Percentiles rank a stretch among this genome's conserved stretches.
Conservation (phyloP, 2,797 vertebrate genomes). For the Chaetophractus vellerosus region DNA sequence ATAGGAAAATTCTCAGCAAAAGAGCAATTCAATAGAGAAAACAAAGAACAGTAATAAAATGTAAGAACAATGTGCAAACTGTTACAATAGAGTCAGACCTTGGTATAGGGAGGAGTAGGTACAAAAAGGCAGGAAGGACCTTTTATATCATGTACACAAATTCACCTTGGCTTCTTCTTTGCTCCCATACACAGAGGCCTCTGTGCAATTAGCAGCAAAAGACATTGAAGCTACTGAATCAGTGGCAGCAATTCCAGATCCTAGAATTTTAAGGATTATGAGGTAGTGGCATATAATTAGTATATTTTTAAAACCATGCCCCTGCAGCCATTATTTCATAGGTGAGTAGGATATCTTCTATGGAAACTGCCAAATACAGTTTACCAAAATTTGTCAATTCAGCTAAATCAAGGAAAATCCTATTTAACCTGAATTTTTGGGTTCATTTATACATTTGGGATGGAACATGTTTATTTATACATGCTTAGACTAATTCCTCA, state of each 20-base stretch:
- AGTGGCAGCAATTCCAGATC: background rate
- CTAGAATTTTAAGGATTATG: background rate
- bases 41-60: background rate
- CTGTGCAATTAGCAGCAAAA: background rate
- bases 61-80: background rate
- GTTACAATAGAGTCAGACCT: too few species aligned
- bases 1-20: background rate
- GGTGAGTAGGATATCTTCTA: background rate
- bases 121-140: background rate
- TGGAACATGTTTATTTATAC: conserved; percentile 30
- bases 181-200: accelerated
- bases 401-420: conserved; percentile 48
- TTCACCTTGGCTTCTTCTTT: accelerated
- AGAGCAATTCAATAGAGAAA: background rate
- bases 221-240: background rate
- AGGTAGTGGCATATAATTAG: background rate
- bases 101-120: background rate
- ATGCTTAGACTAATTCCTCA: conserved; percentile 74
- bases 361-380: conserved; percentile 49
- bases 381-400: conserved; percentile 63
- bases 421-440: background rate
- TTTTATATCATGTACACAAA: accelerated
- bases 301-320: background rate
- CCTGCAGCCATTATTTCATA: background rate
- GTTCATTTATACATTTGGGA: conserved; percentile 46